A percentile compares a stretch with the other conserved stretches of the same genome.
Evolutionary conservation across 2,113 vertebrate species (phyloP).

Genomic region (Cinclus cinclus): DNA sequence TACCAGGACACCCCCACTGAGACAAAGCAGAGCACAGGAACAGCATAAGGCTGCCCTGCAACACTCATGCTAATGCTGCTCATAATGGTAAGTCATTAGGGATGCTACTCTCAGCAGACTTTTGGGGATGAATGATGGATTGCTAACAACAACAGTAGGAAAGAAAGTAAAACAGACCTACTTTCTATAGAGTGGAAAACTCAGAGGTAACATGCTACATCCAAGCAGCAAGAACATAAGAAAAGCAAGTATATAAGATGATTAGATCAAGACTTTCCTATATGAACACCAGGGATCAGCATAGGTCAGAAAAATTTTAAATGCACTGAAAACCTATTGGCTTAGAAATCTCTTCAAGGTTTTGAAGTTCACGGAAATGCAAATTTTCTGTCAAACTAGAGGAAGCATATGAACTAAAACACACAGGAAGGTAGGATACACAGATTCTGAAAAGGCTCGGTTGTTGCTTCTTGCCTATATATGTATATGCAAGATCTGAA

Average conservation of each 20-base stretch:
- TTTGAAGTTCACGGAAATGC: neutral
- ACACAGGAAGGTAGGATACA: neutral
- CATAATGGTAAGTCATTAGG: fast-evolving
- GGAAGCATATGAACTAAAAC: neutral
- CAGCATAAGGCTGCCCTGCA: neutral
- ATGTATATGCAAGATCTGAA: neutral
- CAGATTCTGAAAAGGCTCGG: neutral
- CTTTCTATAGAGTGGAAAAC: neutral
- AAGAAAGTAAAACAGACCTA: neutral
- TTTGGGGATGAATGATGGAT: neutral
- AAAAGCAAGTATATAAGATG: neutral
- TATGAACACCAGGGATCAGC: neutral
- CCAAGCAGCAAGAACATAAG: neutral
- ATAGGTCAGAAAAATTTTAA: neutral
- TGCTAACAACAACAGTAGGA: neutral
- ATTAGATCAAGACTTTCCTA: neutral
- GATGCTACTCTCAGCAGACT: neutral
- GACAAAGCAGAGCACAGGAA: fast-evolving
- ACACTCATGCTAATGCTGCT: neutral
- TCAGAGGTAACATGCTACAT: neutral
- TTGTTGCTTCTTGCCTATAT: neutral
- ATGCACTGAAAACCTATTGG: neutral
- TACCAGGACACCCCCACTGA: neutral
- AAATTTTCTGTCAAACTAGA: neutral
- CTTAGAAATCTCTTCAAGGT: neutral